phyloP scores from a whole-genome alignment of 1,140 invertebrate genomes.

The Drosophila sp. region DNA sequence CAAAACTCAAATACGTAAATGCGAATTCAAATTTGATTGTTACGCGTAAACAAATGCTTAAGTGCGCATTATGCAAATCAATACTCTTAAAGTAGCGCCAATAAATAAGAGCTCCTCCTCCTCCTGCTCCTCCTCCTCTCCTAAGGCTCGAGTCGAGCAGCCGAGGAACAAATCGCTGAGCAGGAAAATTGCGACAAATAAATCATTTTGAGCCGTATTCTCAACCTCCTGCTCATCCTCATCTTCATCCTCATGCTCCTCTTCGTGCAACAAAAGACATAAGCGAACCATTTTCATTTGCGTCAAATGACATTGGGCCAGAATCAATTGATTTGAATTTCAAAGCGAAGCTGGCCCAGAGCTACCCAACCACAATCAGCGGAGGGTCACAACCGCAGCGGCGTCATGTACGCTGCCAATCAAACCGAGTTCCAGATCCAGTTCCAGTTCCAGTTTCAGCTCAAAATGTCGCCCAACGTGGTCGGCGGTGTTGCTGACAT shows the following conservation, averaged over 20 bases:
- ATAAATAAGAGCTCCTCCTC: conserved; percentile 61
- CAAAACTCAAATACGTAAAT: conserved; percentile 75
- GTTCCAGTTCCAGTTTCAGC: too few relatives aligned
- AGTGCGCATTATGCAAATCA: conserved; percentile 83
- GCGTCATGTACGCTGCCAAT: conserved; percentile 78
- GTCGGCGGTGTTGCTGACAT: conserved; percentile 57
- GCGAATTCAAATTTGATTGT: conserved; percentile 82
- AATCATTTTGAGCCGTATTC: conserved; percentile 78
- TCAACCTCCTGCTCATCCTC: conserved; percentile 33
- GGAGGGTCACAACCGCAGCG: conserved; percentile 46
- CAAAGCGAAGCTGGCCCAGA: conserved; percentile 51
- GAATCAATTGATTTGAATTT: conserved; percentile 83
- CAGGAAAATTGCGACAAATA: conserved; percentile 81
- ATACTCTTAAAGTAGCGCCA: conserved; percentile 81
- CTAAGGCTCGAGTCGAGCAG: conserved; percentile 1
- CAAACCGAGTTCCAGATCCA: conserved; percentile 38
- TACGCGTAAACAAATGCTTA: conserved; percentile 82
- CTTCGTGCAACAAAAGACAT: conserved; percentile 76
- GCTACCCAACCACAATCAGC: conserved; percentile 24
- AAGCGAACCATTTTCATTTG: conserved; percentile 82
- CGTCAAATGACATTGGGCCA: conserved; percentile 75
- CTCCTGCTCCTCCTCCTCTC: not conserved
- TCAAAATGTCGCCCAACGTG: conserved; percentile 65
- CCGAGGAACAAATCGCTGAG: conserved; percentile 73
- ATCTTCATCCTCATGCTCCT: too few relatives aligned